Conservation (phyloP, 1,140 invertebrate species). For the Sycobia sp. region DNA sequence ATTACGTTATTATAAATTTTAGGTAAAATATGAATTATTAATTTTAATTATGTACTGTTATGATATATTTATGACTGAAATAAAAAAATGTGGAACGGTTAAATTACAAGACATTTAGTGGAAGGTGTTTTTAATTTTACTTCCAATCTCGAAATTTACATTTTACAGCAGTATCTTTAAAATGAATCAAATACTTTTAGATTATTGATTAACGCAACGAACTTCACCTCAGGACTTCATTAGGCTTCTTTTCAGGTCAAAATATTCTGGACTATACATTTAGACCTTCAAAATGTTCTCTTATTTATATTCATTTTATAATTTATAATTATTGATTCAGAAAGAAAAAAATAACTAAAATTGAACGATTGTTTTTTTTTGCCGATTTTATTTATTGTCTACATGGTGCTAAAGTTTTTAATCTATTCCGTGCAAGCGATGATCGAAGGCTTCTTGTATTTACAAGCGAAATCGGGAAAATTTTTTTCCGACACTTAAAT, state of each 20-base stretch:
- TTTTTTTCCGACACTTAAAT: background rate
- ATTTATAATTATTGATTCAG: slow-evolving; percentile 15
- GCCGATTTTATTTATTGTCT: slow-evolving; percentile 37
- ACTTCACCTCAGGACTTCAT: slow-evolving; percentile 35
- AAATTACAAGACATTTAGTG: slow-evolving; percentile 32
- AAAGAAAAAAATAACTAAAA: no score
- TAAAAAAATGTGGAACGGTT: slow-evolving; percentile 18
- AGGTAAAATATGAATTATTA: no score
- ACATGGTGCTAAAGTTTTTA: slow-evolving; percentile 32
- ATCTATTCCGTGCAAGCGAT: slow-evolving; percentile 14
- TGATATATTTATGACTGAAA: slow-evolving; percentile 4
- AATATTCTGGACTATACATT: background rate
- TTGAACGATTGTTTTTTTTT: slow-evolving; percentile 7
- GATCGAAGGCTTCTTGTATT: slow-evolving; percentile 35
- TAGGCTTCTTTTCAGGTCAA: slow-evolving; percentile 17
- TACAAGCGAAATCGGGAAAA: slow-evolving; percentile 35
- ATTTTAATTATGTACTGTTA: slow-evolving; percentile 4
- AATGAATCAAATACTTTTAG: slow-evolving; percentile 38
- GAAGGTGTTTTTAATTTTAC: slow-evolving; percentile 42
- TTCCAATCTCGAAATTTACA: slow-evolving; percentile 44
- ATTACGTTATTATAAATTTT: no score
- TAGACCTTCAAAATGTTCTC: background rate
- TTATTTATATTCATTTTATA: background rate
- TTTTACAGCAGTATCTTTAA: slow-evolving; percentile 44
- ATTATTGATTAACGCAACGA: slow-evolving; percentile 37